phyloP scores from a whole-genome alignment of 1,140 invertebrate genomes.

The Caligus rogercresseyi region DNA sequence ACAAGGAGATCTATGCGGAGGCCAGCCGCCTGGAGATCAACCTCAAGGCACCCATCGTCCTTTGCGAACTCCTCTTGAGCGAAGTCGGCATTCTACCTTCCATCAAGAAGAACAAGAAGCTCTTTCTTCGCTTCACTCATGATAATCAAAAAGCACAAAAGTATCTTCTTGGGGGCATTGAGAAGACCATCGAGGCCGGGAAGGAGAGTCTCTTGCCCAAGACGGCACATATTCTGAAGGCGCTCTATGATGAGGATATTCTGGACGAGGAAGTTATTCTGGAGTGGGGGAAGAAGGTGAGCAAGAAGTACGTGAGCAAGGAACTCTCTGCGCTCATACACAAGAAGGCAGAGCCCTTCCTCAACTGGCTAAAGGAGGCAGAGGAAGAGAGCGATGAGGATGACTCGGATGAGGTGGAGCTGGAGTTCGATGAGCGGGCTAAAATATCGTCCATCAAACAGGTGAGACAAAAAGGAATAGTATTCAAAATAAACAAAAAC shows the following conservation, averaged over 20 bases:
- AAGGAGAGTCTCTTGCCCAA: slow-evolving; percentile 61
- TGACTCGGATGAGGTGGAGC: slow-evolving; percentile 46
- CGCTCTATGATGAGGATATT: slow-evolving; percentile 86
- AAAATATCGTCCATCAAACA: slow-evolving; percentile 21
- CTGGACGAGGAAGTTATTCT: slow-evolving; percentile 78
- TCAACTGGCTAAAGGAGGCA: slow-evolving; percentile 91
- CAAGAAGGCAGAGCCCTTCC: slow-evolving; percentile 71
- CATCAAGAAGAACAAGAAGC: slow-evolving; percentile 33
- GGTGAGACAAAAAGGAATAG: neutral
- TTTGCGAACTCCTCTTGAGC: slow-evolving; percentile 81
- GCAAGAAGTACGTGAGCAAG: slow-evolving; percentile 81
- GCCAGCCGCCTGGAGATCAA: slow-evolving; percentile 90
- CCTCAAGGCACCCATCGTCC: slow-evolving; percentile 65
- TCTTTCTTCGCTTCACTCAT: slow-evolving; percentile 56
- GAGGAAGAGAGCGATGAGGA: slow-evolving; percentile 62
- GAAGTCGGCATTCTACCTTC: slow-evolving; percentile 44
- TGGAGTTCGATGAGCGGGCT: slow-evolving; percentile 27
- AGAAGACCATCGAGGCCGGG: slow-evolving; percentile 72
- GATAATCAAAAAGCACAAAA: slow-evolving; percentile 80
- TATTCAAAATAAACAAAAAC: neutral
- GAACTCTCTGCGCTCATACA: slow-evolving; percentile 82
- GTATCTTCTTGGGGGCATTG: slow-evolving; percentile 82
- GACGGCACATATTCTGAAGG: slow-evolving; percentile 74
- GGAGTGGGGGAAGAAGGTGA: slow-evolving; percentile 84
- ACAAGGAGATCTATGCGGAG: slow-evolving; percentile 74